Evolutionary conservation across 2,888 invertebrate genomes (phyloP).

Genomic region (Perithous albicinctus): DNA sequence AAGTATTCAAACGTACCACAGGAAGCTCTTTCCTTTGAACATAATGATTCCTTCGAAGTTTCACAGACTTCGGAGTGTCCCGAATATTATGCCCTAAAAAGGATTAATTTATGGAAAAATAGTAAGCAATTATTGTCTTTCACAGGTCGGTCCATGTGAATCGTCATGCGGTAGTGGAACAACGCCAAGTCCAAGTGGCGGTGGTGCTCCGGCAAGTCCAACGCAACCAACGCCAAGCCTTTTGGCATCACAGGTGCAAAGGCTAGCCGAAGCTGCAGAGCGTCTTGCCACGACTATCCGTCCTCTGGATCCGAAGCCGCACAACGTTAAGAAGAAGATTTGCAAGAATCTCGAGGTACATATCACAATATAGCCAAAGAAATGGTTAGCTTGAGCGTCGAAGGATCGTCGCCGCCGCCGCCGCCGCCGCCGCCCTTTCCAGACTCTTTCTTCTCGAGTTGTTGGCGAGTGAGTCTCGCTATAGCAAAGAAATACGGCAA

Average conservation of each 20-base stretch:
- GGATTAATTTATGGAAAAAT: too few relatives aligned
- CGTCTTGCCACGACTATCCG: conserved; percentile 93
- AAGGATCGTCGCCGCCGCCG: conserved; percentile 24
- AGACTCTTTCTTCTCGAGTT: conserved; percentile 30
- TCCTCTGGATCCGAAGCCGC: conserved; percentile 94
- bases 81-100: too few relatives aligned
- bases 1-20: too few relatives aligned
- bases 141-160: conserved; percentile 82
- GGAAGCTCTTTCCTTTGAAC: too few relatives aligned
- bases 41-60: too few relatives aligned
- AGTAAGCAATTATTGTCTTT: too few relatives aligned
- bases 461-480: conserved; percentile 40
- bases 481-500: conserved; percentile 45
- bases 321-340: conserved; percentile 95
- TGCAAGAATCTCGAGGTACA: conserved; percentile 94
- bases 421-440: too few relatives aligned
- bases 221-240: conserved; percentile 91
- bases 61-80: too few relatives aligned
- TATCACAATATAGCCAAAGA: conserved; percentile 16
- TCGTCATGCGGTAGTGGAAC: conserved; percentile 83
- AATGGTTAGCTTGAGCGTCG: conserved; percentile 1
- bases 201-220: conserved; percentile 82
- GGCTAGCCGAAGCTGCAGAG: conserved; percentile 93
- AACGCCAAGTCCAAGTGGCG: conserved; percentile 82
- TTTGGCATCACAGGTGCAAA: conserved; percentile 93